phyloP scores from a whole-genome alignment of 2,888 invertebrate species.

The Cerastis leucographa region DNA sequence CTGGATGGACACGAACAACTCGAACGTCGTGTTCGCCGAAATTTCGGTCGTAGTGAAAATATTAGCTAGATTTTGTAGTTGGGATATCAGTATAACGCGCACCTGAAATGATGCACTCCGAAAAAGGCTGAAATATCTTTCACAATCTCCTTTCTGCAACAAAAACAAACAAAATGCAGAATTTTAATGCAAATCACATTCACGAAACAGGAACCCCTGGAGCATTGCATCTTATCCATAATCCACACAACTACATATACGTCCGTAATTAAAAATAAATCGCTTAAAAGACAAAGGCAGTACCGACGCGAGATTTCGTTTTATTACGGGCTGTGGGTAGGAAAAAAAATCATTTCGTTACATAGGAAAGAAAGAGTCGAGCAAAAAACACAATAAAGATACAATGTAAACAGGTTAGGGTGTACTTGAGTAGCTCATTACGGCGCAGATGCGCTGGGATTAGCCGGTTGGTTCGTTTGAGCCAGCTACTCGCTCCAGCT shows the following conservation, averaged over 20 bases:
- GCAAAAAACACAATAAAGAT: conserved; percentile 90
- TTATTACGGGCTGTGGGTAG: conserved; percentile 80
- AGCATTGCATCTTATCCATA: conserved; percentile 63
- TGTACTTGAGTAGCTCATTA: conserved; percentile 91
- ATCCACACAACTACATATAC: conserved; percentile 63
- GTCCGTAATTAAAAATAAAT: conserved; percentile 72
- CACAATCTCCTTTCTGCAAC: neutral
- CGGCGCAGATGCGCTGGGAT: conserved; percentile 86
- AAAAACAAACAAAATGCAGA: neutral
- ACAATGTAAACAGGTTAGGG: conserved; percentile 91
- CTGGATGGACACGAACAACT: neutral
- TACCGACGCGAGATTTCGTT: conserved; percentile 81
- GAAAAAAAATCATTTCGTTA: conserved; percentile 85
- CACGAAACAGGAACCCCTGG: conserved; percentile 23
- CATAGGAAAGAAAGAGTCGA: conserved; percentile 86
- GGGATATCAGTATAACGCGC: neutral
- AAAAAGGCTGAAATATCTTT: neutral
- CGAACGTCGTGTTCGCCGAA: neutral
- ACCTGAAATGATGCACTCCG: neutral
- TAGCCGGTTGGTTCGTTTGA: conserved; percentile 82
- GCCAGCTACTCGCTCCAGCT: conserved; percentile 56
- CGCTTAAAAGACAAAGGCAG: conserved; percentile 74
- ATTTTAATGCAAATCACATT: conserved; percentile 40
- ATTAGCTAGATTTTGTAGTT: neutral
- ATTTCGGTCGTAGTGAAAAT: neutral